Base-by-base conservation (phyloP, 2,113 vertebrate genomes). In the Rafetus swinhoei region DNA sequence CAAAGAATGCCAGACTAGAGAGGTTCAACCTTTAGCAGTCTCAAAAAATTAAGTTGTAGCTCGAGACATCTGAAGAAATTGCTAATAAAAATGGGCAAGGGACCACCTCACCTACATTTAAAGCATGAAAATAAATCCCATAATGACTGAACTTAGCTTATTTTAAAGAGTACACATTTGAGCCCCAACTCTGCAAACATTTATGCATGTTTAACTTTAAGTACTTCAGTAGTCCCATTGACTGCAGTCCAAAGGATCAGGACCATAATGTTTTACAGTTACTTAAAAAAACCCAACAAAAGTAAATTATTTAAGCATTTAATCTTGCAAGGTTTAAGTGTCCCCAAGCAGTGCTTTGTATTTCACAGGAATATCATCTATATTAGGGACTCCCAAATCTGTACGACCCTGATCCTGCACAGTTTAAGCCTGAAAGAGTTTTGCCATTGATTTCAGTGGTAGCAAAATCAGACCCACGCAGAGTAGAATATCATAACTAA, bases 261-360 rank as follows among this genome's bases (percentile, higher is more conserved):
- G 81, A 54, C 54, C 54, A 54, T 85, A 0, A 0, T 54, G 56
- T 11, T 72, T 6, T 1, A 0, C 1, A 16, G 12, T 32, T 86
- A 1, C 60, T 90, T 69, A 29, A 56, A 93, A 27, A 81, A 82
- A 24, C 39, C 39, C 27, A 56, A 81, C 62, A 32, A 10, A 65
- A 83, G 4, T 53, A 59, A 90, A 76, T 77, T 54, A 87, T 60
- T 50, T 39, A 76, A 24, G 72, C 62, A 14, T n/a, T 53, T 27
- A 35, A 0, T 29, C n/a, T 50, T 7, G 0, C 1, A 9, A 62
- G 29, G 4, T 56, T 5, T 89, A 29, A 35, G 50, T 45, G 88
- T 32, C 8, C 54, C 84, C 16, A 32, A 29, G 24, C 9, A 7
- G 9, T 50, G 60, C 60, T 32, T 65, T 65, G 56, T 25, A 18